Conservation (phyloP, 2,113 vertebrate species). For the Chamaea fasciata region DNA sequence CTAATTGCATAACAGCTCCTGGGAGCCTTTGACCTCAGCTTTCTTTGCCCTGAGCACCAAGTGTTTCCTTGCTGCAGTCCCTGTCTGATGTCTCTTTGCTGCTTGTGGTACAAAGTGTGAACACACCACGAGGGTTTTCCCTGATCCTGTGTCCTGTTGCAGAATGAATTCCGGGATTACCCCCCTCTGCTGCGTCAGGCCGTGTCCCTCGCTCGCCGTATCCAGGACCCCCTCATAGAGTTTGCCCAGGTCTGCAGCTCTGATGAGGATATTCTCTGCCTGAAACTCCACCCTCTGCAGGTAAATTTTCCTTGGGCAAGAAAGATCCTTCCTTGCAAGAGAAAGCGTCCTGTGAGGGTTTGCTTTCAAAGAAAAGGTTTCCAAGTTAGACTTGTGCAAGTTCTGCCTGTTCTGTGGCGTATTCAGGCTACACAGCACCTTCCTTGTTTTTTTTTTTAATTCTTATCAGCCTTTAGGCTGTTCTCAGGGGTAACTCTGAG, state of each 20-base stretch:
- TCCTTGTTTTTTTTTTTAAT: neutral
- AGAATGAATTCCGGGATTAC: slow-evolving; percentile 91
- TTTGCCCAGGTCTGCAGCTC: slow-evolving; percentile 96
- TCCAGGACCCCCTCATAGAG: slow-evolving; percentile 95
- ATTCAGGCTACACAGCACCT: neutral
- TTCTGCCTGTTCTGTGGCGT: neutral
- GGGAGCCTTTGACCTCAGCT: neutral
- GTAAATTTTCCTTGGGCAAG: slow-evolving; percentile 59
- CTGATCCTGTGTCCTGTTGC: neutral
- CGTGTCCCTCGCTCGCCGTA: slow-evolving; percentile 91
- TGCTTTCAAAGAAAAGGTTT: neutral
- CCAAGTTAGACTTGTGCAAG: neutral
- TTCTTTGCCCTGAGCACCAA: neutral
- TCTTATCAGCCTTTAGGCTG: neutral
- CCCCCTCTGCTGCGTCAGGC: slow-evolving; percentile 93
- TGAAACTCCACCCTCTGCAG: slow-evolving; percentile 95
- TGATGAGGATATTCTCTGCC: slow-evolving; percentile 95
- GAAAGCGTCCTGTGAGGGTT: neutral
- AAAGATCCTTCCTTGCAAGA: neutral
- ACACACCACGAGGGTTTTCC: neutral
- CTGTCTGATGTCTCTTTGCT: neutral
- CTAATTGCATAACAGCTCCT: neutral
- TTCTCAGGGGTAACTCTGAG: neutral
- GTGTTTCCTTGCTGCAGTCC: neutral
- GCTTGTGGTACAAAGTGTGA: neutral